These are phyloP conservation scores for Littorina saxatilis DNA, from an alignment of 1,140 invertebrate species.

Conservation along the genomic window DNA sequence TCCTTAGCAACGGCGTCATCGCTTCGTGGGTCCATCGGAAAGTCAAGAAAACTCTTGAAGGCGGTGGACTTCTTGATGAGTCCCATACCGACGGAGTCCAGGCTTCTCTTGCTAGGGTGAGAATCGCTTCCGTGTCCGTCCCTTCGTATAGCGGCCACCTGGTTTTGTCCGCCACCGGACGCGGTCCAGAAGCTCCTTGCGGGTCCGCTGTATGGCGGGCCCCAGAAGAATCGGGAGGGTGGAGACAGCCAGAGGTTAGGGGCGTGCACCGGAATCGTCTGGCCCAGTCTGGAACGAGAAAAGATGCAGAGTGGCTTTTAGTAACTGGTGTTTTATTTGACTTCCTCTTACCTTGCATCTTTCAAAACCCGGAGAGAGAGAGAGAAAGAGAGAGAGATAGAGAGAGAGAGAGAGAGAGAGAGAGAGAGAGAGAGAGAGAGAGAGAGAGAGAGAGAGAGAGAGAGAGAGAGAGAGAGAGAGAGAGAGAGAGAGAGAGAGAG, in stretches of 20 bases:
- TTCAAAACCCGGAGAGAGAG: no score
- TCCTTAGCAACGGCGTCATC: not conserved
- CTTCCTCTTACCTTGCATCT: no score
- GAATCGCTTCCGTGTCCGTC: slow-evolving; percentile 2
- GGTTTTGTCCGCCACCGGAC: not conserved
- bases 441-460: no score
- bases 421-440: no score
- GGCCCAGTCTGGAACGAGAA: not conserved
- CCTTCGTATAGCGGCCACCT: slow-evolving; percentile 13
- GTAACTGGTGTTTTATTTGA: no score
- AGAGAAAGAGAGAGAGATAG: no score
- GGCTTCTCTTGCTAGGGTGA: not conserved
- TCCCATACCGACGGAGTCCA: slow-evolving; percentile 25
- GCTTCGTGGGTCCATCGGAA: not conserved
- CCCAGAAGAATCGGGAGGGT: slow-evolving; percentile 22
- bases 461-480: no score
- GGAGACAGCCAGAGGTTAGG: not conserved
- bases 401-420: no score
- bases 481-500: no score
- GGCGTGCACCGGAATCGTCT: not conserved
- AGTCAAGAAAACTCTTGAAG: slow-evolving; percentile 9
- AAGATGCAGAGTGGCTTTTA: no score
- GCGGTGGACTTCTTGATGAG: slow-evolving; percentile 26
- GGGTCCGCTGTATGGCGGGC: slow-evolving; percentile 6
- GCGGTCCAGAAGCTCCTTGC: not conserved